Conservation (phyloP, 2,113 vertebrate species). For the Crotalus horridus region DNA sequence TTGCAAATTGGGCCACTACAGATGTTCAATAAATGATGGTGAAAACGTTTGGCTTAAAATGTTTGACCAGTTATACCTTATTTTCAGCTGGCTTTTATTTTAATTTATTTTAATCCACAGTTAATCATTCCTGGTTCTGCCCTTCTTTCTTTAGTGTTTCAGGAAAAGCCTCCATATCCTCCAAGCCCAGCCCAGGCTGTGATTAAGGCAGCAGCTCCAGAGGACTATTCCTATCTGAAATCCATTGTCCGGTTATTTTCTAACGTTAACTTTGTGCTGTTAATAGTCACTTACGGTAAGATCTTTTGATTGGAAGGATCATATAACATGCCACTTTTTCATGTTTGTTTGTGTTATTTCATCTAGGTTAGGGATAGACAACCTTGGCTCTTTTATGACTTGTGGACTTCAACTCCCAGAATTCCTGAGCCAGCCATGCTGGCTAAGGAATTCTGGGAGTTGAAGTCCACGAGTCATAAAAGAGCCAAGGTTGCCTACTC, state of each 20-base stretch:
- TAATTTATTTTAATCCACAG: background rate
- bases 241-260: slow-evolving; percentile 79
- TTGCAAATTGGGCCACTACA: background rate
- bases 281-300: slow-evolving; percentile 88
- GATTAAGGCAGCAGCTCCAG: slow-evolving; percentile 61
- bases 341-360: background rate
- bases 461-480: no score
- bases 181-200: slow-evolving; percentile 84
- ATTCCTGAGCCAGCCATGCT: no score
- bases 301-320: background rate
- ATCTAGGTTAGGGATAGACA: no score
- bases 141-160: slow-evolving; percentile 79
- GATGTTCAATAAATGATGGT: background rate
- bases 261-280: slow-evolving; percentile 85
- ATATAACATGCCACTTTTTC: background rate
- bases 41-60: background rate
- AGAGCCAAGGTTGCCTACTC: no score
- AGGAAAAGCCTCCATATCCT: slow-evolving; percentile 82
- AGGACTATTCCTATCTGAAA: slow-evolving; percentile 77
- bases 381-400: no score
- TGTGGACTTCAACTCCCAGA: no score
- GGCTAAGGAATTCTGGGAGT: no score
- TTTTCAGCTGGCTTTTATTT: background rate
- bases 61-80: background rate
- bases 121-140: slow-evolving; percentile 18